Percentiles rank a stretch among this genome's conserved stretches.
Conservation (phyloP, 2,113 vertebrate species). For the Indri indri region DNA sequence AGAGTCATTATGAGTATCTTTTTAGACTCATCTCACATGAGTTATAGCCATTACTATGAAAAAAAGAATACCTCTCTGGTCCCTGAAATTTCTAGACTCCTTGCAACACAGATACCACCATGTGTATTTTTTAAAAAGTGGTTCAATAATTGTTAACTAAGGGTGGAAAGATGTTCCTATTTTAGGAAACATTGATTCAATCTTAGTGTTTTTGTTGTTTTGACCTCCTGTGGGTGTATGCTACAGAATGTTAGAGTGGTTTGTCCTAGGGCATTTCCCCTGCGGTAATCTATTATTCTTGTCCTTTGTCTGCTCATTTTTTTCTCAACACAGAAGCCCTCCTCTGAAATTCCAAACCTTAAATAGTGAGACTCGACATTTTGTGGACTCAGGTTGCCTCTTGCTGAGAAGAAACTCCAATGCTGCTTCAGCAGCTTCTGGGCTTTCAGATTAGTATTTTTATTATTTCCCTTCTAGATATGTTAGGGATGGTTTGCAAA, state of each 20-base stretch:
- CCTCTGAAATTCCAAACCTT: conserved; percentile 34
- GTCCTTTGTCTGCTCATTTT: not conserved
- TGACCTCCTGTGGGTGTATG: not conserved
- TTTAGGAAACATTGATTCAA: not conserved
- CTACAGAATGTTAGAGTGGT: not conserved
- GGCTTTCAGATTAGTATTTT: not conserved
- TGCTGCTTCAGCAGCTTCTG: not conserved
- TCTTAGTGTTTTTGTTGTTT: not conserved
- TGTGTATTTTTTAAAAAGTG: not conserved
- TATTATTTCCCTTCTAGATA: not conserved
- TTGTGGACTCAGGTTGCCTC: not conserved
- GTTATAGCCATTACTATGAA: not conserved
- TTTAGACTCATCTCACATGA: not conserved
- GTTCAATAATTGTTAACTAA: not conserved
- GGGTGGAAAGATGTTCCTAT: not conserved
- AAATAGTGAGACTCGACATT: not conserved
- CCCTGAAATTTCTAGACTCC: not conserved
- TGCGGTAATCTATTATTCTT: not conserved
- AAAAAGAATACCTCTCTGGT: not conserved
- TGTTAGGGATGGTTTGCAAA: conserved; percentile 2
- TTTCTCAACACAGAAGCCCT: not conserved
- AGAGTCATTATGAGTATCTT: not conserved
- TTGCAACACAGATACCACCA: not conserved
- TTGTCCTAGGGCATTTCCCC: not conserved
- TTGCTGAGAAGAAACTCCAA: not conserved